Base-by-base conservation (phyloP, 2,797 vertebrate genomes). In the Chelmon rostratus region DNA sequence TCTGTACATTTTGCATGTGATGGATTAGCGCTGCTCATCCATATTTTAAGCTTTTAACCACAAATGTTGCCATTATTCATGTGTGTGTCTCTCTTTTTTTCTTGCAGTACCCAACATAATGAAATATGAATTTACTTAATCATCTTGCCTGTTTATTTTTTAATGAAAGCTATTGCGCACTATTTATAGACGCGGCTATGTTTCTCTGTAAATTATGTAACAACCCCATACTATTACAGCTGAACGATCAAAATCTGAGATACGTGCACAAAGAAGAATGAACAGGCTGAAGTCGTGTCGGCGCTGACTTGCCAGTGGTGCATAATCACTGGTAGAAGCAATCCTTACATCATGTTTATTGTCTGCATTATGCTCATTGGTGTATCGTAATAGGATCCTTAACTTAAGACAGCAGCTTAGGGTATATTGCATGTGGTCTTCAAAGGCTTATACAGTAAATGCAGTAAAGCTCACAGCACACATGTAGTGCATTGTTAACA, bases 101-200 rank as follows among this genome's bases (percentile, higher is more conserved):
- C 44, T 77, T 31, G 58, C 56, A 18, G 15, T 42, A 46, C 28
- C 21, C 18, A 2, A 16, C 0, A 0, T 52, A 47, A 78, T 81
- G 19, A 81, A 86, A 86, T 77, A 67, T 81, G 75, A 23, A 84
- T 73, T 28, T 62, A 68, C 23, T 72, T 70, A 75, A 78, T 88
- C 59, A 76, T 76, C 35, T 62, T 31, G 58, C 46, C 77, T 73
- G 25, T 78, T 82, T 49, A 79, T 61, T 73, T 79, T 82, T 80
- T 72, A 56, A 84, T 87, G 61, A 78, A 59, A 72, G 57, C 53
- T 49, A 40, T 61, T 46, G 33, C 16, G 0, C 5, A 5, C 18
- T 66, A 53, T 82, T 79, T 79, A 59, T 70, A 63, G 46, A 68
- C 15, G 59, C 25, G 31, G 23, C 74, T 68, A 16, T 81, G 66